Base-by-base conservation (phyloP, 2,113 vertebrate genomes). In the Orcinus orca region DNA sequence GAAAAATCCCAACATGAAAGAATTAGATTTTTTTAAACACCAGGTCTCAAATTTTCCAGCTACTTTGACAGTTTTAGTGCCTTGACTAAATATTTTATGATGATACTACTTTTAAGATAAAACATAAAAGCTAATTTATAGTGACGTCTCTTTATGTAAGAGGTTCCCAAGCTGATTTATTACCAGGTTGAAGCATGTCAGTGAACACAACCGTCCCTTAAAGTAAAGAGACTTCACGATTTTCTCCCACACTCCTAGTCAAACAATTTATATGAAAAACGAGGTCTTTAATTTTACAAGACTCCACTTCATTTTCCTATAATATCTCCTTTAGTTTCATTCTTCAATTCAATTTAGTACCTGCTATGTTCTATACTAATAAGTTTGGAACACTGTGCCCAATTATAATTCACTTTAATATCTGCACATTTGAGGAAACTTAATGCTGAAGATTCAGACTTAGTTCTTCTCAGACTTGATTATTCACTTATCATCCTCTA, bases 1-100 rank as follows among this genome's bases (percentile, higher is more conserved):
- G 76, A 65, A 95, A 96, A 90, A 82, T 53, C 70, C 36, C 44
- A 89, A 74, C 67, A 70, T 86, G 58, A 95, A 94, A 95, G 41
- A 91, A 91, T 29, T 90, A 3, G 3, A 67, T 87, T 53, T 82
- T 89, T 96, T 60, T 63, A 86, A 95, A 65, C 36, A 74, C 25
- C 13, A 82, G 38, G 41, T 81, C 85, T 96, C 93, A 96, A 95
- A 95, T 96, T 97, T 94, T 50, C 90, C 47, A 93, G 62, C 93
- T 80, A 71, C 86, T 90, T 96, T 97, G 97, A 95, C 89, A 97
- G 95, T 94, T 97, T 97, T 94, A 97, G 73, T 95, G 58, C 88
- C 95, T 96, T 93, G 79, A 98, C 95, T 98, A 94, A 98, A 98
- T 98, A 97, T 97, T 98, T 98, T 97, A 98, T 97, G 85, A 94